These are phyloP conservation scores for Rhamnusium bicolor DNA, from an alignment of 2,888 invertebrate genomes.

Conservation along the genomic window DNA sequence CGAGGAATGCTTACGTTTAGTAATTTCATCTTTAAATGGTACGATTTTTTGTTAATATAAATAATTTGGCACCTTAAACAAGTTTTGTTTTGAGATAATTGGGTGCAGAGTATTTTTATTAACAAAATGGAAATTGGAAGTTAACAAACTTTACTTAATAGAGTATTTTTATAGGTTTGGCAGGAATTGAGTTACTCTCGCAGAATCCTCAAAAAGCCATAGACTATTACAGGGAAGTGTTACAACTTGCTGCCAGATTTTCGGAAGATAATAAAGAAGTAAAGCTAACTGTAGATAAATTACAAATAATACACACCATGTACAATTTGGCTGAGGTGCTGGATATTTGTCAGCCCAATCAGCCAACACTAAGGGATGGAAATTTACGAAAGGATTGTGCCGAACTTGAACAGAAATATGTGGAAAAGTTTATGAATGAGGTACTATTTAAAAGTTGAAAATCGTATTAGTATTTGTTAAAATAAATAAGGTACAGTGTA, in stretches of 20 bases:
- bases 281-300: conserved; percentile 75
- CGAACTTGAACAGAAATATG: conserved; percentile 75
- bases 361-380: conserved; percentile 73
- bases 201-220: conserved; percentile 74
- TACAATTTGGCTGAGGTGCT: conserved; percentile 77
- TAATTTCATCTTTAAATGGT: conserved; percentile 80
- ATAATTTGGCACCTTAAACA: background rate
- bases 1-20: conserved; percentile 77
- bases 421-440: conserved; percentile 69
- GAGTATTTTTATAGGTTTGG: conserved; percentile 71
- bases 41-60: conserved; percentile 8
- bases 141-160: too few species aligned
- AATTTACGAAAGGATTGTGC: conserved; percentile 71
- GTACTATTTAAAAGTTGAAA: conserved; percentile 48
- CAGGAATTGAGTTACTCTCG: conserved; percentile 76
- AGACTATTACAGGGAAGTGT: conserved; percentile 76
- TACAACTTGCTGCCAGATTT: conserved; percentile 71
- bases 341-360: conserved; percentile 64
- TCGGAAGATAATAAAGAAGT: conserved; percentile 68
- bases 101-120: too few species aligned
- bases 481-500: too few species aligned
- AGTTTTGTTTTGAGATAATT: background rate
- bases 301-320: conserved; percentile 79
- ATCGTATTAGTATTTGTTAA: too few species aligned
- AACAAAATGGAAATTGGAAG: too few species aligned